Evolutionary conservation across 1,140 invertebrate species (phyloP).

Genomic region (Drosophila pandora): DNA sequence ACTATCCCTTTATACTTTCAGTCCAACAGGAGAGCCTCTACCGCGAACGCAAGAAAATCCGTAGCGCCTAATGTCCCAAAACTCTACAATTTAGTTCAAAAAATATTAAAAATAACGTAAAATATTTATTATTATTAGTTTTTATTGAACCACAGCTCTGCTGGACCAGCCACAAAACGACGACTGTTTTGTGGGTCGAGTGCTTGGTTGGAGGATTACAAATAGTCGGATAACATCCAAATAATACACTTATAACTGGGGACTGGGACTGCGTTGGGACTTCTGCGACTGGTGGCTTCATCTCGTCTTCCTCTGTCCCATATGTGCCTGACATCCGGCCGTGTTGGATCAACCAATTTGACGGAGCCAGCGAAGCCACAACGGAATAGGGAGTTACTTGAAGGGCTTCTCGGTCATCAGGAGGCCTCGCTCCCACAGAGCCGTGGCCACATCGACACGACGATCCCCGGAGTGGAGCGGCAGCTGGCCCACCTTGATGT

Average conservation of each 20-base stretch:
- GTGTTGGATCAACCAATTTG: neutral
- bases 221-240: neutral
- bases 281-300: neutral
- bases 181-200: neutral
- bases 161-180: neutral
- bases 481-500: conserved; percentile 88
- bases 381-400: conserved; percentile 13
- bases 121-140: neutral
- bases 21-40: conserved; percentile 87
- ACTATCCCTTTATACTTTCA: conserved; percentile 83
- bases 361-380: neutral
- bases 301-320: neutral
- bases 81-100: conserved; percentile 3
- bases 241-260: neutral
- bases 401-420: conserved; percentile 87
- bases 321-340: neutral
- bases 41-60: conserved; percentile 87
- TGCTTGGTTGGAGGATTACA: neutral
- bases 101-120: conserved; percentile 11
- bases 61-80: conserved; percentile 83
- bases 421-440: conserved; percentile 90
- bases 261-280: too few relatives aligned
- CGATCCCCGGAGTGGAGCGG: conserved; percentile 87
- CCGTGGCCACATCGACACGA: conserved; percentile 86
- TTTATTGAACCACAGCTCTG: neutral